phyloP scores from a whole-genome alignment of 2,113 vertebrate species.

The Leptocoma aspasia region DNA sequence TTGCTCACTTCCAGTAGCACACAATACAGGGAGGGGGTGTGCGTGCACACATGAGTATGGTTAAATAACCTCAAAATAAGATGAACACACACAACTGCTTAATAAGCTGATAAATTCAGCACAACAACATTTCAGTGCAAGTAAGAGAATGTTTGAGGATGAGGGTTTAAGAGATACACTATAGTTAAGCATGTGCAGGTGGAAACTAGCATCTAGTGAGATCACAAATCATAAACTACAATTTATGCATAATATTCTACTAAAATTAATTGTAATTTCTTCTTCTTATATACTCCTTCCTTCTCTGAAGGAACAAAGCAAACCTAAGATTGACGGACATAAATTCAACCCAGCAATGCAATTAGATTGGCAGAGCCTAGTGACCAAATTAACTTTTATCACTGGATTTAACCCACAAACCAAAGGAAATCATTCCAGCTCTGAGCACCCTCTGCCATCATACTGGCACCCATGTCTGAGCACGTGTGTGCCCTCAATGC shows the following conservation, averaged over 20 bases:
- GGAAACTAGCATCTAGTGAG: neutral
- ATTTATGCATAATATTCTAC: neutral
- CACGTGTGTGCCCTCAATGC: neutral
- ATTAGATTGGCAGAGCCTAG: neutral
- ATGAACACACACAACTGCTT: neutral
- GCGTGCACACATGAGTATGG: accelerated
- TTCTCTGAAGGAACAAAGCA: neutral
- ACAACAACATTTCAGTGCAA: neutral
- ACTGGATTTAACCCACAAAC: neutral
- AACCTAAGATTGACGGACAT: neutral
- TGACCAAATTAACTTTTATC: neutral
- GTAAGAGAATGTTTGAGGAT: neutral
- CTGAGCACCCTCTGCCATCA: neutral
- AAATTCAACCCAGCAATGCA: neutral
- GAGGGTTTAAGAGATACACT: neutral
- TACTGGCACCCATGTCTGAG: neutral
- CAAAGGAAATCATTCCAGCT: neutral
- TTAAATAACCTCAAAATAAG: neutral
- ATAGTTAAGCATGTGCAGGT: neutral
- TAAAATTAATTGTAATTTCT: neutral
- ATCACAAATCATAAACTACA: neutral
- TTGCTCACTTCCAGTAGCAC: neutral
- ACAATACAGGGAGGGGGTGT: accelerated
- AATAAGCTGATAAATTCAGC: neutral
- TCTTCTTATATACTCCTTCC: neutral